Base-by-base conservation (phyloP, 2,797 vertebrate genomes). In the Heteromormyrus szaboi region DNA sequence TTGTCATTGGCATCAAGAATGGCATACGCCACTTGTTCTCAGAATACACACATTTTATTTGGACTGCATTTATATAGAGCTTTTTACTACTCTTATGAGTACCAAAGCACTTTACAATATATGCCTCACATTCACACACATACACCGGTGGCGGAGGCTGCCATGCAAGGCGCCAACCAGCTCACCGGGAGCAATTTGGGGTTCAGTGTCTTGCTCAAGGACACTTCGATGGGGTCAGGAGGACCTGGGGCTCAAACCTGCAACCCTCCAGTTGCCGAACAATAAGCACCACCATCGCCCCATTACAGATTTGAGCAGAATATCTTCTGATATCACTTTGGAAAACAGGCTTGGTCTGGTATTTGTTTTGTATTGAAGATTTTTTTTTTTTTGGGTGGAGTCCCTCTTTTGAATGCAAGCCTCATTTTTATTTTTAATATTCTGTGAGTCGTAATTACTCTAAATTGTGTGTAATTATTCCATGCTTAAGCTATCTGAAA, bases 381-480 rank as follows among this genome's bases (percentile, higher is more conserved):
- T 41, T 19, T 4, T 76, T 12, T 68, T 79, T 76, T 76, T 44
- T 79, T 79, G 72, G 72, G 72, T 79, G 72, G 72, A 79, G 72
- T 79, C 41, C 6, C 72, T 44, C 37, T 79, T 79, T 44, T 79
- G 41, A 79, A 79, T 41, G 37, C 37, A 79, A n/a, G 41, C 37
- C 17, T 79, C 72, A 79, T 79, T 79, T 79, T 79, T 17, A 79
- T 79, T 79, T 79, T 79, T 44, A 79, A 79, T 44, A 79, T 17
- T 79, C 72, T 44, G n/a, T 62, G 72, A 79, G 14, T 79, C 29
- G 72, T 79, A 79, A 79, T 79, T 79, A 44, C 17, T 79, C 14
- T 79, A 79, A 79, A 79, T 79, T 46, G 37, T 9, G 41, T 79
- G 19, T n/a, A 79, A 79, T 79, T 79, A 79, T 79, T 41, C 72